phyloP scores from a whole-genome alignment of 2,113 vertebrate species.

The Callaeas wilsoni region DNA sequence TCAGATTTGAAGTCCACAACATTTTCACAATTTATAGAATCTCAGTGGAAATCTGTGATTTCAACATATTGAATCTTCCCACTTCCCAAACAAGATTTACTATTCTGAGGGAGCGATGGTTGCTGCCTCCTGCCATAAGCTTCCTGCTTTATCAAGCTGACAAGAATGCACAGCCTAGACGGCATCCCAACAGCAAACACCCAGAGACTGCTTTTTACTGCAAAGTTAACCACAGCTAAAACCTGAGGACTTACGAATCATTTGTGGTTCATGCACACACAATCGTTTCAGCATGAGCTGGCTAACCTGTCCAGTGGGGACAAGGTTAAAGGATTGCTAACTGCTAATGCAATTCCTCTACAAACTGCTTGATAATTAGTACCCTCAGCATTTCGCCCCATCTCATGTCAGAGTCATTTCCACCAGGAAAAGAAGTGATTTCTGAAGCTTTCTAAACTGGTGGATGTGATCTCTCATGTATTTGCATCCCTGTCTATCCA shows the following conservation, averaged over 20 bases:
- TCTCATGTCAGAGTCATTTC: neutral
- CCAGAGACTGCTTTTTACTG: neutral
- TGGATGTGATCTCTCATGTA: neutral
- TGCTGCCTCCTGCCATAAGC: neutral
- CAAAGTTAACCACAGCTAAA: neutral
- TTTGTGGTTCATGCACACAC: neutral
- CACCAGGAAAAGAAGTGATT: neutral
- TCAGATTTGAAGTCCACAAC: neutral
- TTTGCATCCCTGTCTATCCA: neutral
- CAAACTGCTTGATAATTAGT: neutral
- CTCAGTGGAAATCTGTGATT: neutral
- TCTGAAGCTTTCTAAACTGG: neutral
- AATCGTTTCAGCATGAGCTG: neutral
- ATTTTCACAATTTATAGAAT: neutral
- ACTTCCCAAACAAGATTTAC: neutral
- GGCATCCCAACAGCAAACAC: neutral
- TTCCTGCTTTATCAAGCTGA: neutral
- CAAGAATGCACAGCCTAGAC: neutral
- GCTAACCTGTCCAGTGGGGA: neutral
- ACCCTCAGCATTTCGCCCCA: neutral
- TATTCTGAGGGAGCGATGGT: neutral
- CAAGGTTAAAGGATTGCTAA: neutral
- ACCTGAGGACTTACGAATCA: neutral
- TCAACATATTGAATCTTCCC: neutral
- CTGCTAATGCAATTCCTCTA: neutral